These are phyloP conservation scores for Tympanoctomys barrerae DNA, from an alignment of 2,797 vertebrate genomes.

Conservation along the genomic window DNA sequence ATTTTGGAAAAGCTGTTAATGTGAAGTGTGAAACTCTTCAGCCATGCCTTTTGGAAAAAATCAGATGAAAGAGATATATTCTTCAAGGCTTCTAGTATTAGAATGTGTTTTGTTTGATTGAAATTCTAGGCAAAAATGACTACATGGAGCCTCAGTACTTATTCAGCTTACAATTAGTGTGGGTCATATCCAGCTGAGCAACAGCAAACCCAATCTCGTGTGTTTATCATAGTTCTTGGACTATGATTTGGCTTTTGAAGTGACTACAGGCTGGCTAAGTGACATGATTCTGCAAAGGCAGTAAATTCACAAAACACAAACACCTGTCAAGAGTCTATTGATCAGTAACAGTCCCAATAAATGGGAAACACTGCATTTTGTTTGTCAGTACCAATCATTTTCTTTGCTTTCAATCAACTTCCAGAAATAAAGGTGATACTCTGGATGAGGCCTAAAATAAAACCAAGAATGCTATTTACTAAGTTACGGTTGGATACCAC, in stretches of 20 bases:
- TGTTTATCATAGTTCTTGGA: slow-evolving; percentile 58
- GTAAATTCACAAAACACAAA: slow-evolving; percentile 53
- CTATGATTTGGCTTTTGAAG: slow-evolving; percentile 67
- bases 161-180: slow-evolving; percentile 42
- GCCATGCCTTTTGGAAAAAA: slow-evolving; percentile 6
- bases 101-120: slow-evolving; percentile 8
- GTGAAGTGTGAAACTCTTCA: background rate
- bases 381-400: slow-evolving; percentile 50
- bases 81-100: slow-evolving; percentile 26
- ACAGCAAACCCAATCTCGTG: slow-evolving; percentile 21
- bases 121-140: slow-evolving; percentile 10
- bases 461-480: slow-evolving; percentile 54
- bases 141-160: background rate
- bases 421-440: slow-evolving; percentile 57
- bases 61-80: slow-evolving; percentile 21
- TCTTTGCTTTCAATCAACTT: slow-evolving; percentile 54
- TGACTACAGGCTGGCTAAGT: slow-evolving; percentile 42
- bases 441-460: slow-evolving; percentile 19
- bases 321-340: slow-evolving; percentile 64
- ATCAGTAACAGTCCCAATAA: slow-evolving; percentile 57
- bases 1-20: slow-evolving; percentile 50
- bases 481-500: slow-evolving; percentile 36
- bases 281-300: slow-evolving; percentile 60
- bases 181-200: slow-evolving; percentile 24
- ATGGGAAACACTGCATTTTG: slow-evolving; percentile 41